Evolutionary conservation across 2,888 invertebrate species (phyloP).

Genomic region (Melipona beecheii): DNA sequence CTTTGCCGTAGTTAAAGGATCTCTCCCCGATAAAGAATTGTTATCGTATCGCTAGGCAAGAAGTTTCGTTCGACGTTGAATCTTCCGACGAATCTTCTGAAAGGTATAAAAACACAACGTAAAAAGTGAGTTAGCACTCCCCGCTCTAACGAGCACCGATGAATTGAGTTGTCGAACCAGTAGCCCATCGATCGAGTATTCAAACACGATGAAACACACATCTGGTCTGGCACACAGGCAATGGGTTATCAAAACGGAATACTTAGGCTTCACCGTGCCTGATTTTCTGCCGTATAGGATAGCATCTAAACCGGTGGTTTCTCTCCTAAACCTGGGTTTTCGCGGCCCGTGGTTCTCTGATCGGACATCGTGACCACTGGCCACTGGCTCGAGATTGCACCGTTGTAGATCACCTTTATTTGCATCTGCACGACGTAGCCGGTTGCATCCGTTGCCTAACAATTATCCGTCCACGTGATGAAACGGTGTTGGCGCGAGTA

Average conservation of each 20-base stretch:
- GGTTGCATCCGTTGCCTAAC: slow-evolving; percentile 67
- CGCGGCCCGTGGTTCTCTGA: slow-evolving; percentile 41
- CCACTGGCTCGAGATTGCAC: slow-evolving; percentile 68
- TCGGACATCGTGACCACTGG: slow-evolving; percentile 62
- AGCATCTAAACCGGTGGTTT: slow-evolving; percentile 54
- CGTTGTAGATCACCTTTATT: slow-evolving; percentile 74
- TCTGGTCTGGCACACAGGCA: not conserved
- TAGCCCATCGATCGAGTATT: slow-evolving; percentile 16
- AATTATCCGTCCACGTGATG: slow-evolving; percentile 73
- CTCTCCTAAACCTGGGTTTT: slow-evolving; percentile 44
- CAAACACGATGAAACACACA: not conserved
- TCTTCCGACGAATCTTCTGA: not conserved
- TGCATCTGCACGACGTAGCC: slow-evolving; percentile 74
- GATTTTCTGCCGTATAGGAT: slow-evolving; percentile 59
- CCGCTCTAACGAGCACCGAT: not conserved
- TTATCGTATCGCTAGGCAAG: not conserved
- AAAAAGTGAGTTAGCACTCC: too few species aligned
- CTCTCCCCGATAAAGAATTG: not conserved
- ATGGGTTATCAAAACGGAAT: slow-evolving; percentile 21
- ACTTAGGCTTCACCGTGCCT: slow-evolving; percentile 22
- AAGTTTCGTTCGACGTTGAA: not conserved
- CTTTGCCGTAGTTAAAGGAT: not conserved
- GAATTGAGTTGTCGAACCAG: slow-evolving; percentile 5
- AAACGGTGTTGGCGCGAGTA: slow-evolving; percentile 33
- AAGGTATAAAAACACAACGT: too few species aligned